Conservation (phyloP, 2,797 vertebrate species). For the Phataginus tricuspis region DNA sequence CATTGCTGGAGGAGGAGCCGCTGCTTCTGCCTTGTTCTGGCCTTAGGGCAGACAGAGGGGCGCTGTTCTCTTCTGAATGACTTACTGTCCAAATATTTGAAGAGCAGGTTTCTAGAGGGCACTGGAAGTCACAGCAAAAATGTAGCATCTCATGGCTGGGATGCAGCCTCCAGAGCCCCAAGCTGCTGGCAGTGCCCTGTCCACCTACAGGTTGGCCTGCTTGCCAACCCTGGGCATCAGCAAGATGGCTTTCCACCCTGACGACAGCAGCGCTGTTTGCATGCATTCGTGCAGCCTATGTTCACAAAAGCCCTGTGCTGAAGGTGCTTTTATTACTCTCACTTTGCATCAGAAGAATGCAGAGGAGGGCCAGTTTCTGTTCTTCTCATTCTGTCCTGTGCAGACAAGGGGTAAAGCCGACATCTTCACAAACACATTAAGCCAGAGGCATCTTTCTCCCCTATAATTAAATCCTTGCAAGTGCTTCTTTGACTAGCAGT, state of each 20-base stretch:
- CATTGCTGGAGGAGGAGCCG: neutral
- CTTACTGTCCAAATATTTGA: neutral
- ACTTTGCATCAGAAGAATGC: neutral
- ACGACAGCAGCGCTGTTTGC: accelerated
- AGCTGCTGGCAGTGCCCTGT: neutral
- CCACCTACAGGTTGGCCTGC: neutral
- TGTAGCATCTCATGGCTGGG: neutral
- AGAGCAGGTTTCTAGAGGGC: neutral
- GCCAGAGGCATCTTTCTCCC: neutral
- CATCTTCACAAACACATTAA: neutral
- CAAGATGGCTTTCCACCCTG: neutral
- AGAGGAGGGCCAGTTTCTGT: neutral
- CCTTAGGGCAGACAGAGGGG: neutral
- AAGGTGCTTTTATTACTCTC: neutral
- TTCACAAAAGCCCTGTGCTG: neutral
- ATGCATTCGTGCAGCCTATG: accelerated
- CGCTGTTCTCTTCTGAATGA: neutral
- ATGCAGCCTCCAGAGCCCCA: neutral
- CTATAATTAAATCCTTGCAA: neutral
- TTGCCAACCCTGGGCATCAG: accelerated
- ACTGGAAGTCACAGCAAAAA: neutral
- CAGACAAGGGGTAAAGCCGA: neutral
- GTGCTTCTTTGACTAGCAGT: neutral
- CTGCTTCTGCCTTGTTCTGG: neutral
- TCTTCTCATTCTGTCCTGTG: neutral